A percentile compares a stretch with the other conserved stretches of the same genome.
phyloP scores from a whole-genome alignment of 1,140 invertebrate species.

The Brachionus sp. region DNA sequence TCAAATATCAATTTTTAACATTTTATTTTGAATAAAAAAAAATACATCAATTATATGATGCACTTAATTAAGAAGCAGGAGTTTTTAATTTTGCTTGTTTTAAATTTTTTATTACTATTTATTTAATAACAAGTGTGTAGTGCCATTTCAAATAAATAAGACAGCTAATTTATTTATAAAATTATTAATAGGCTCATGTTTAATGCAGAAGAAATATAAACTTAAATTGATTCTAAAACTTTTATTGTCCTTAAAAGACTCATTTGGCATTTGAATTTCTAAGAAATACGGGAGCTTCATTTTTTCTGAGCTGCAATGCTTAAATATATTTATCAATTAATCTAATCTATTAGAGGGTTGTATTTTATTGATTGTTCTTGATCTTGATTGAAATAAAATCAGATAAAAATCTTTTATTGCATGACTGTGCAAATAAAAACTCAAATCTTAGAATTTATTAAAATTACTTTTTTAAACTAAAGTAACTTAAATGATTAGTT shows the following conservation, averaged over 20 bases:
- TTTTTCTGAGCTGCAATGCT: background rate
- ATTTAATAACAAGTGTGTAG: background rate
- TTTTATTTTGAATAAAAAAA: background rate
- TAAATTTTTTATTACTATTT: background rate
- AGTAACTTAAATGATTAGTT: background rate
- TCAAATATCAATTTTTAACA: background rate
- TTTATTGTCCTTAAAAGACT: background rate
- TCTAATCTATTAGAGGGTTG: background rate
- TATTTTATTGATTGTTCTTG: background rate
- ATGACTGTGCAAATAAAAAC: background rate
- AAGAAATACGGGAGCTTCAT: background rate
- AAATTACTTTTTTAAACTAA: background rate
- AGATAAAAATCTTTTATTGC: background rate
- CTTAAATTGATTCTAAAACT: background rate
- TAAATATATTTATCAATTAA: background rate
- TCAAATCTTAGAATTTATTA: background rate
- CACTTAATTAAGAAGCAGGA: background rate
- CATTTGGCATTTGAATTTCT: background rate
- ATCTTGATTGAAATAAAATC: background rate
- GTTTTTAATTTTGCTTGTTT: background rate
- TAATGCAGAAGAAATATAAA: background rate
- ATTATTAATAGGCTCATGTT: background rate
- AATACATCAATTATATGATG: background rate
- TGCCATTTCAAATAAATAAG: background rate
- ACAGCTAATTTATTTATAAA: background rate